Base-by-base conservation (phyloP, 2,113 vertebrate genomes). In the Arenaria interpres region DNA sequence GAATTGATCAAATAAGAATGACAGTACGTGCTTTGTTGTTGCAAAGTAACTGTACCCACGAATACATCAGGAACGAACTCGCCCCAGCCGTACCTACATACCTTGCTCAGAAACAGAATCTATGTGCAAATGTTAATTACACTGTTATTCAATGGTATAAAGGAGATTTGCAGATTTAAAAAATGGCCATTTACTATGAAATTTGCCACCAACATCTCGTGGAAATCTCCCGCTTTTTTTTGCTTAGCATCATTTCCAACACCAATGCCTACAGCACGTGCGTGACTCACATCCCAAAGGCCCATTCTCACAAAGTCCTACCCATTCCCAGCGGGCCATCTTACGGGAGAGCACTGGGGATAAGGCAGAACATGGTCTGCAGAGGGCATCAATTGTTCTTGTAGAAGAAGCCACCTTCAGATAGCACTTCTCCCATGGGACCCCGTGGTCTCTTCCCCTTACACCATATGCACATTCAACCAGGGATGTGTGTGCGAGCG, bases 381-480 rank as follows among this genome's bases (percentile, higher is more conserved):
- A 84, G 67, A 39, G 16, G 7, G 35, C 6, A 66, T 37, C n/a
- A 85, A 62, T 6, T 23, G 69, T 37, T 83, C 43, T 37, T 45
- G 75, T 82, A 71, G 59, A 37, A 83, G 32, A 39, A 92, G n/a
- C 59, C 22, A 32, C 62, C 57, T 35, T 64, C 48, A 46, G 60
- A 7, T 3, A 72, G 35, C 50, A 11, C 43, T 50, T 60, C 32
- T 46, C 43, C 69, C 78, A 1, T 0, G 2, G 56, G 39, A 68
- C 2, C 32, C 69, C 0, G 1, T 0, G 1, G 30, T 20, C 46
- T 81, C 25, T 37, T 37, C 25, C 54, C 33, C 27, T 39, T 21
- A 33, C 22, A 28, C 41, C n/a, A 7, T 2, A 32, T 1, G 8
- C 46, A 18, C 19, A 1, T 45, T 24, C 60, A 53, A 28, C 27